Evolutionary conservation across 1,140 invertebrate genomes (phyloP).

Genomic region (Diachasma alloeum): DNA sequence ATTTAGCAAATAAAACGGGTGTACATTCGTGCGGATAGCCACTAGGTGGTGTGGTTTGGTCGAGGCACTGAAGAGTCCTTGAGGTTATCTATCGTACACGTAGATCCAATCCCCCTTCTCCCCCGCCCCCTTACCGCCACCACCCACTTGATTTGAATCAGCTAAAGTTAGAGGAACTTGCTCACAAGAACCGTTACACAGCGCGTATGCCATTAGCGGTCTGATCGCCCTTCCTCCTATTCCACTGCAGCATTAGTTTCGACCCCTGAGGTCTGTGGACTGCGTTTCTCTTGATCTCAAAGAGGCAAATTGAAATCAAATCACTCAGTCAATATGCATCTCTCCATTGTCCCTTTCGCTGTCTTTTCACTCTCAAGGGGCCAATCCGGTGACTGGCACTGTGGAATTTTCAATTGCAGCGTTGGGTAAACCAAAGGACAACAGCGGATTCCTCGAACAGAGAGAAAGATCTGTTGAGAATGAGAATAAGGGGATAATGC

Average conservation of each 20-base stretch:
- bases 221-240: neutral
- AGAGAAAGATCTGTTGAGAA: too few relatives aligned
- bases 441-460: neutral
- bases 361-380: neutral
- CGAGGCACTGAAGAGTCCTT: neutral
- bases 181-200: conserved; percentile 12
- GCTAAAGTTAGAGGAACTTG: conserved; percentile 10
- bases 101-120: neutral
- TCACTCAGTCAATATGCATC: neutral
- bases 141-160: neutral
- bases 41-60: neutral
- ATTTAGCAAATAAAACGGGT: neutral
- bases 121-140: too few relatives aligned
- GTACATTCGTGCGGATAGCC: neutral
- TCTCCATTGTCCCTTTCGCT: neutral
- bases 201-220: conserved; percentile 15
- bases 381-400: too few relatives aligned
- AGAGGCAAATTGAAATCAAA: conserved; percentile 16
- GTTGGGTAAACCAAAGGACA: neutral
- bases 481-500: too few relatives aligned
- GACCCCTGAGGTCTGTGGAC: neutral
- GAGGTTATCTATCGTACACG: neutral
- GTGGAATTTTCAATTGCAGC: too few relatives aligned
- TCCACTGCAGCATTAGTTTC: neutral
- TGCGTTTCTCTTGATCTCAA: neutral